Evolutionary conservation across 2,797 vertebrate species (phyloP).

Genomic region (Todus mexicanus): DNA sequence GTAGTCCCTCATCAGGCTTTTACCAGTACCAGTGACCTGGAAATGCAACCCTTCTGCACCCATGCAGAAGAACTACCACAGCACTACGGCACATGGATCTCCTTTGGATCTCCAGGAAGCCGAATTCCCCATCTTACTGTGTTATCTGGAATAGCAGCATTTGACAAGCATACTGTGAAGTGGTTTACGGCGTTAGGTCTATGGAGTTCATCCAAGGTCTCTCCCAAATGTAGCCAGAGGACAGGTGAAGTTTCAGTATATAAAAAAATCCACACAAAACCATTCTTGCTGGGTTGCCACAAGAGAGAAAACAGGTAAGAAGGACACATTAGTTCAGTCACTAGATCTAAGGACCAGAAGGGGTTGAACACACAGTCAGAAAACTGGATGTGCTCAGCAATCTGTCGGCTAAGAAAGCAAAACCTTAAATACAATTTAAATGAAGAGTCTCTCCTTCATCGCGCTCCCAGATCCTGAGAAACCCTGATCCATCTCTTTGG

Average conservation of each 20-base stretch:
- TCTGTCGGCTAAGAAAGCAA: not conserved
- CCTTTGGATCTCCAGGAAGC: not conserved
- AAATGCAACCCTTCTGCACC: not conserved
- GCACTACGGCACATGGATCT: not conserved
- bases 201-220: not conserved
- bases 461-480: not conserved
- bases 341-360: not conserved
- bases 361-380: not conserved
- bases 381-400: not conserved
- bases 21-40: not conserved
- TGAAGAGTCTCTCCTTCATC: not conserved
- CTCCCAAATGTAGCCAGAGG: not conserved
- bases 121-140: not conserved
- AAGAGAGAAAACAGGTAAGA: not conserved
- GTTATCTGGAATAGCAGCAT: not conserved
- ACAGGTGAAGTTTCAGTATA: not conserved
- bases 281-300: not conserved
- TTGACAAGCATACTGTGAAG: not conserved
- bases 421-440: not conserved
- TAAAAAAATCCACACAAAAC: not conserved
- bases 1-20: not conserved
- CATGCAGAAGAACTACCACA: not conserved
- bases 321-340: not conserved
- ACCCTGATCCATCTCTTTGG: not conserved
- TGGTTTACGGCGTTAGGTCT: not conserved